A percentile compares a stretch with the other conserved stretches of the same genome.
These are phyloP conservation scores for Pholis gunnellus DNA, from an alignment of 2,113 vertebrate genomes.

Conservation along the genomic window DNA sequence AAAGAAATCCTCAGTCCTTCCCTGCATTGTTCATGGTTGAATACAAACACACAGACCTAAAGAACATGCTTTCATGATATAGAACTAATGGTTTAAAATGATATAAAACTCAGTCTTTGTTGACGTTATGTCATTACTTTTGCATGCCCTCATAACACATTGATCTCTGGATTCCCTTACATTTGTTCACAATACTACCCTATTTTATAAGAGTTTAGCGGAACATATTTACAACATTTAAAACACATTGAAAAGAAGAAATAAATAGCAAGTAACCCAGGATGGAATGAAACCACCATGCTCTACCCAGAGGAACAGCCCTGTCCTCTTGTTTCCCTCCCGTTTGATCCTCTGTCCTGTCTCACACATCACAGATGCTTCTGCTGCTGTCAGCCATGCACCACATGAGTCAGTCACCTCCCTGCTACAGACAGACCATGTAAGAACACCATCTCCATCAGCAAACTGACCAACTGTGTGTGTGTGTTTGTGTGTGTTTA, in stretches of 20 bases:
- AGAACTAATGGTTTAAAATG: too few relatives aligned
- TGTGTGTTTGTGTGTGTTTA: not conserved
- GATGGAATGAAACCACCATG: too few relatives aligned
- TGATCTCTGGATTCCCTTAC: not conserved
- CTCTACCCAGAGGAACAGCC: not conserved
- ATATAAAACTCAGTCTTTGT: too few relatives aligned
- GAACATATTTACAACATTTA: not conserved
- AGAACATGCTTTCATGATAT: not conserved
- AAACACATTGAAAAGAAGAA: not conserved
- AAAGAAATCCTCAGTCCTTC: not conserved
- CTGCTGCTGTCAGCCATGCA: too few relatives aligned
- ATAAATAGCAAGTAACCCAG: not conserved
- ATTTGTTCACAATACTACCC: not conserved
- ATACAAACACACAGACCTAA: not conserved
- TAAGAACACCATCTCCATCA: too few relatives aligned
- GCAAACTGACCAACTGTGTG: not conserved
- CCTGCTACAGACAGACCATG: too few relatives aligned
- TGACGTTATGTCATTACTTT: too few relatives aligned
- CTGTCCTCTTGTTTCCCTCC: too few relatives aligned
- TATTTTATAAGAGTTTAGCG: too few relatives aligned
- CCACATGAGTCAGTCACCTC: too few relatives aligned
- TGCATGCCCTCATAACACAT: too few relatives aligned
- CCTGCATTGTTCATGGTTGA: not conserved
- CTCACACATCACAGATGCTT: not conserved
- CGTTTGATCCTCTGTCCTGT: too few relatives aligned